Percentiles rank a stretch among this genome's conserved stretches.
phyloP scores from a whole-genome alignment of 2,888 invertebrate species.

The Adelognathus sp. region DNA sequence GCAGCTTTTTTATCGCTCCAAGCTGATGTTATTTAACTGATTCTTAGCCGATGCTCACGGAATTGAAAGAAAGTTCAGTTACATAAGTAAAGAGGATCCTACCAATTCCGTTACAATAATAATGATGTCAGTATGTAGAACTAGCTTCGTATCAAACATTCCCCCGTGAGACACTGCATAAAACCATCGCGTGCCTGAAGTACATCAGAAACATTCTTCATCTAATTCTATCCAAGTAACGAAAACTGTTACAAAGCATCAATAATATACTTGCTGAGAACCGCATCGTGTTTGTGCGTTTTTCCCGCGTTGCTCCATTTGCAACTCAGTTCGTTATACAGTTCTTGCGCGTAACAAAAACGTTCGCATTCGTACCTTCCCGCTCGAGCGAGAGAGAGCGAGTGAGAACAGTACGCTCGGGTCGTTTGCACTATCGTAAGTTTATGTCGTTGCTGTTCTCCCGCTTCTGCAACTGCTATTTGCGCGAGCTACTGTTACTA shows the following conservation, averaged over 20 bases:
- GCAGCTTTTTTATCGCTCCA: no score
- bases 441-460: constrained; percentile 66
- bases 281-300: constrained; percentile 2
- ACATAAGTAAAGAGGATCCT: no score
- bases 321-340: constrained; percentile 21
- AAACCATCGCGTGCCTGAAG: background rate
- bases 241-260: background rate
- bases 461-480: constrained; percentile 18
- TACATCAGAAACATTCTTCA: background rate
- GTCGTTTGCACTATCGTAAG: constrained; percentile 71
- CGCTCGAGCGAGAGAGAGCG: background rate
- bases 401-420: constrained; percentile 41
- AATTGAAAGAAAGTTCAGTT: no score
- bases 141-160: no score
- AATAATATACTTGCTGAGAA: constrained; percentile 30
- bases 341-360: constrained; percentile 38
- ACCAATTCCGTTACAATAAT: no score
- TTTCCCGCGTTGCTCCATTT: background rate
- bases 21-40: no score
- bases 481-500: constrained; percentile 36
- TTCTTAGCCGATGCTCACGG: no score
- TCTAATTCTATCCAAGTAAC: background rate
- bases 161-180: background rate
- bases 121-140: no score
- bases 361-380: constrained; percentile 26